Evolutionary conservation across 2,888 invertebrate genomes (phyloP), one percentile per base, ranked within the genome.

Genomic region (Ophion ellenae): DNA sequence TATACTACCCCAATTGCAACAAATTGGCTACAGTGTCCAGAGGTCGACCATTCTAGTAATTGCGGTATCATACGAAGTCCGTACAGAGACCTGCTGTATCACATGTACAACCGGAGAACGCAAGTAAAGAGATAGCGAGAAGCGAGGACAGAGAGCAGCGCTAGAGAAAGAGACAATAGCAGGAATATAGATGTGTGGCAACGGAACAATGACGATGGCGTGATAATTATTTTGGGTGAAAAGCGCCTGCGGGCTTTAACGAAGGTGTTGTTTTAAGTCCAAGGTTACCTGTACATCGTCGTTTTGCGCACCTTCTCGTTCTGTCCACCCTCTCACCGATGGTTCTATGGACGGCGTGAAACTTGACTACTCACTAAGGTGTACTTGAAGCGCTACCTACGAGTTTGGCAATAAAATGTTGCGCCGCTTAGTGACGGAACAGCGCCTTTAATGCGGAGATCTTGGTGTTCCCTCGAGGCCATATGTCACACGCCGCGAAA

Each of bases 211-310:
- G 73, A 53, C 53, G 14, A 61, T 36, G 40, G 40, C 7, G 73
- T 14, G 53, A 74, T 74, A 74, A 74, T 59, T 74, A 74, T 74
- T 74, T 61, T 74, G 73, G 73, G 73, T 36, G 73, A 61, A 74
- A 36, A 59, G 24, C 40, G 73, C 61, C 59, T 59, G 73, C 61
- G 73, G 73, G 61, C 24, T 61, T 74, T 28, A 24, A 36, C 73
- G 36, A 20, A 59, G 61, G 73, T 61, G 73, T 40, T 36, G 40
- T 74, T 59, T 74, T 61, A 74, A 61, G 59, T 59, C 61, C 24
- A 24, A 36, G 7, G 73, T 2, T 28, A 24, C 32, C 28, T 64
- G 11, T 2, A 28, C 64, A 14, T 64, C 28, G 14, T 64, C 28
- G 32, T 64, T 53, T 17, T 14, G 53, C 14, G 53, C 53, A 53